Conservation (phyloP, 2,888 invertebrate species). For the Lepidochrysops patricia region DNA sequence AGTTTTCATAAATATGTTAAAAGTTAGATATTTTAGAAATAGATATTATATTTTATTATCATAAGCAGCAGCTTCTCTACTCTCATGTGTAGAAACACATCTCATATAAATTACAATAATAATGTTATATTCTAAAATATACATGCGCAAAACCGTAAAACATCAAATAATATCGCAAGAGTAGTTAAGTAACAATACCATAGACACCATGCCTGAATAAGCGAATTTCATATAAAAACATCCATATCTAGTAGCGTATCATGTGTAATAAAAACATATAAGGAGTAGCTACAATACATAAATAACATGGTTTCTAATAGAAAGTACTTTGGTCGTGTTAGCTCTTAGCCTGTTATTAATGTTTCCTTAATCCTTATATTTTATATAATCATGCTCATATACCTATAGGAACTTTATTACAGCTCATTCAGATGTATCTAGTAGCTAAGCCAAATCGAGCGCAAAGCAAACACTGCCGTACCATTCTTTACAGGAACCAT, state of each 20-base stretch:
- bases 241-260: background rate
- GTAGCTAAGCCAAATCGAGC: too few relatives aligned
- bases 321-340: background rate
- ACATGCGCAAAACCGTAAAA: background rate
- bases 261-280: background rate
- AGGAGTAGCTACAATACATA: background rate
- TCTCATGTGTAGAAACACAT: too few relatives aligned
- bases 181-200: background rate
- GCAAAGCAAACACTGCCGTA: too few relatives aligned
- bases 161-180: background rate
- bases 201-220: background rate
- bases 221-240: background rate
- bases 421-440: too few relatives aligned
- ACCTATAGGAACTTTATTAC: too few relatives aligned
- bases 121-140: background rate
- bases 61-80: too few relatives aligned
- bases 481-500: too few relatives aligned
- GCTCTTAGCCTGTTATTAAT: conserved; percentile 26
- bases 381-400: too few relatives aligned
- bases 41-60: too few relatives aligned
- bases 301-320: background rate
- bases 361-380: conserved; percentile 34
- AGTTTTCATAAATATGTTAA: too few relatives aligned
- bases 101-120: too few relatives aligned
- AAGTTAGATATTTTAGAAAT: too few relatives aligned